Conservation (phyloP, 2,797 vertebrate species). For the Lacerta viridis region DNA sequence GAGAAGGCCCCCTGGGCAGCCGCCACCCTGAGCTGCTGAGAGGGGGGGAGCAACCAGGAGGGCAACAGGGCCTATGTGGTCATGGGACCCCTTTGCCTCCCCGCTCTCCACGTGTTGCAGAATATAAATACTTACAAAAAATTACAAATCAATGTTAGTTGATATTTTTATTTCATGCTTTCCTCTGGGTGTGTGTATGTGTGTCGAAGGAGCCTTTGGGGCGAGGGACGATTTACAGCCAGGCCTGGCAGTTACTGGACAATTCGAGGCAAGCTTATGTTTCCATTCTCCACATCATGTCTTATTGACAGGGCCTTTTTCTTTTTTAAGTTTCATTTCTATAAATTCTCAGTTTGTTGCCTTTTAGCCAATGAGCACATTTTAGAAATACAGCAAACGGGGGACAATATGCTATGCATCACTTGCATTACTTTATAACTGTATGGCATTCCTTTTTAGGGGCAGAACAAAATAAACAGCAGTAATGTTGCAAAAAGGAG, state of each 20-base stretch:
- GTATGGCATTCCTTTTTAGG: slow-evolving; percentile 9
- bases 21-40: no score
- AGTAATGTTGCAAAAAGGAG: slow-evolving; percentile 24
- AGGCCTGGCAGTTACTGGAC: neutral
- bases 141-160: no score
- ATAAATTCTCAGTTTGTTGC: neutral
- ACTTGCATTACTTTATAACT: slow-evolving; percentile 24
- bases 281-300: accelerated
- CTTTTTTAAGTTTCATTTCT: neutral
- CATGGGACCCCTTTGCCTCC: no score
- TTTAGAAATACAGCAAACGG: slow-evolving; percentile 29
- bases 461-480: neutral
- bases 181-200: no score
- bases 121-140: no score
- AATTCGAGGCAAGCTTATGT: neutral
- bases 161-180: no score
- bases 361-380: slow-evolving; percentile 5
- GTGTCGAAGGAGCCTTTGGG: no score
- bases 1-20: no score
- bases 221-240: no score
- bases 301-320: neutral
- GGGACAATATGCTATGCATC: neutral
- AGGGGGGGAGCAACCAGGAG: no score
- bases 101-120: no score
- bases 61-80: no score